phyloP scores from a whole-genome alignment of 2,113 vertebrate genomes.

The Chinchilla lanigera region DNA sequence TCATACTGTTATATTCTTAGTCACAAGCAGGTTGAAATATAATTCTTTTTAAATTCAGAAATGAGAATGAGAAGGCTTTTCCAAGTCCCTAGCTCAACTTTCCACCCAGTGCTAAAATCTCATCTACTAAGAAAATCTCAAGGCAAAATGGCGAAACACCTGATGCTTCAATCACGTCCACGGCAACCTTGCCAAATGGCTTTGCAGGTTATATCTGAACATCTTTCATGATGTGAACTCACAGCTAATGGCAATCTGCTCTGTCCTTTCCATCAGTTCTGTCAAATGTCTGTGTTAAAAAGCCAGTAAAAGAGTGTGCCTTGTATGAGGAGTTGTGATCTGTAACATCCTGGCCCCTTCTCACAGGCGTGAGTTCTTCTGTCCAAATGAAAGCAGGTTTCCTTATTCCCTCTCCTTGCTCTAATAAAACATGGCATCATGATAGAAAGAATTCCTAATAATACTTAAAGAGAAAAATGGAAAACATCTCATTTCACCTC shows the following conservation, averaged over 20 bases:
- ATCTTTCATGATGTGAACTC: background rate
- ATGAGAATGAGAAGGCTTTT: background rate
- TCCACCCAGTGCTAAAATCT: slow-evolving; percentile 38
- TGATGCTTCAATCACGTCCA: background rate
- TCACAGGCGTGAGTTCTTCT: background rate
- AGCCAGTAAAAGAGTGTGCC: background rate
- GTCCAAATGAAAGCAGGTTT: background rate
- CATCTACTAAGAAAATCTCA: background rate
- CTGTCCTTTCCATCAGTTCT: background rate
- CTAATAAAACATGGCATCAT: background rate
- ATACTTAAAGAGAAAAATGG: background rate
- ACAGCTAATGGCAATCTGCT: background rate
- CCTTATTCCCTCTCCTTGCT: background rate
- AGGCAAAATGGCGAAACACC: slow-evolving; percentile 20
- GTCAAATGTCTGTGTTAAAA: background rate
- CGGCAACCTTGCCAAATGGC: background rate
- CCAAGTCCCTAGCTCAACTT: slow-evolving; percentile 7
- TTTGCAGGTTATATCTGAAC: background rate
- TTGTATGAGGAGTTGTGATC: background rate
- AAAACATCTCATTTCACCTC: background rate
- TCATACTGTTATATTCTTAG: background rate
- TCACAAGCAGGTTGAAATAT: background rate
- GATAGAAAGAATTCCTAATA: background rate
- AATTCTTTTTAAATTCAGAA: slow-evolving; percentile 44
- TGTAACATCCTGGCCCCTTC: background rate